A percentile compares a stretch with the other conserved stretches of the same genome.
Evolutionary conservation across 2,113 vertebrate species (phyloP).

Genomic region (Hydrolagus affinis): DNA sequence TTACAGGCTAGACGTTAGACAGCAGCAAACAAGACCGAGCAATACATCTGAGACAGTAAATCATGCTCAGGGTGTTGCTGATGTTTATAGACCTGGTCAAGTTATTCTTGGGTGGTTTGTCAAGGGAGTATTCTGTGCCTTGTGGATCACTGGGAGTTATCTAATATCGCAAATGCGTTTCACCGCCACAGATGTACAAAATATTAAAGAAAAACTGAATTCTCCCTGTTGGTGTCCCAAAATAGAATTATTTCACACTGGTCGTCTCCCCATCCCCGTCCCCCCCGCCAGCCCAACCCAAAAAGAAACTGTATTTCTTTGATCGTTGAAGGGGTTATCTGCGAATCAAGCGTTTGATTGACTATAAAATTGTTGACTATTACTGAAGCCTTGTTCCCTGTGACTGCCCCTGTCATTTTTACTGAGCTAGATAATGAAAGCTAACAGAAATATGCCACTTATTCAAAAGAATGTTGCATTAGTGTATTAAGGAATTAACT

Average conservation of each 20-base stretch:
- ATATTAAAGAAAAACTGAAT: not conserved
- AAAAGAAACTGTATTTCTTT: not conserved
- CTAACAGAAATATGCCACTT: not conserved
- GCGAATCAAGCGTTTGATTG: not conserved
- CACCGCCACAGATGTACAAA: not conserved
- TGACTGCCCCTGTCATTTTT: slow-evolving; percentile 1
- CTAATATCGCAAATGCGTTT: not conserved
- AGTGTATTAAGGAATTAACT: not conserved
- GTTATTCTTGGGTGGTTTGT: not conserved
- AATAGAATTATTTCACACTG: not conserved
- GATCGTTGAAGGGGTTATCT: not conserved
- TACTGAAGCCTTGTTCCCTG: not conserved
- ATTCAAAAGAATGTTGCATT: not conserved
- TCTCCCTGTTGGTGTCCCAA: not conserved
- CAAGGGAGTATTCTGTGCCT: too few relatives aligned
- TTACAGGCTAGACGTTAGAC: not conserved
- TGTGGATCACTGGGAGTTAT: not conserved
- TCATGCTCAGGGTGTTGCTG: not conserved
- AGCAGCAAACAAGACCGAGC: not conserved
- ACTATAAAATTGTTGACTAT: not conserved
- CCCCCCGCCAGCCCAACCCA: not conserved
- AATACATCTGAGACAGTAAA: too few relatives aligned
- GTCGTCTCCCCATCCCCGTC: not conserved
- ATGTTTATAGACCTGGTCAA: not conserved
- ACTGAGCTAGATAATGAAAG: not conserved